Base-by-base conservation (phyloP, 1,140 invertebrate species). In the Drosophila quadrilineata region DNA sequence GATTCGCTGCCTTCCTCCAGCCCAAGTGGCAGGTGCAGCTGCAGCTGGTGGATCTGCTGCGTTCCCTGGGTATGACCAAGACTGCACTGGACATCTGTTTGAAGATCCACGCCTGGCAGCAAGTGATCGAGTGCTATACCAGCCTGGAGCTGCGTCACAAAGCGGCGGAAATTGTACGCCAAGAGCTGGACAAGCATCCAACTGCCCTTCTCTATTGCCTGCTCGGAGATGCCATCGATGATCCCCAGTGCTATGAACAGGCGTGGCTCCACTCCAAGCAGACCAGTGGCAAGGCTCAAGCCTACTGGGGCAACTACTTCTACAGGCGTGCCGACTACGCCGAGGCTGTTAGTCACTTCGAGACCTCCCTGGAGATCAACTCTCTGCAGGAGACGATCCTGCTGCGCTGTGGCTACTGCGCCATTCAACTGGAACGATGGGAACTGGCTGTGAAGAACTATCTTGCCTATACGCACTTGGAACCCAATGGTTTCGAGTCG, bases 71-170 rank as follows among this genome's bases (percentile, higher is more conserved):
- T 19, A 91, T 95, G 53, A 92, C 95, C 0, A 97, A 97, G 86
- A 93, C 93, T 19, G 97, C 97, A 21, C 91, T 99, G 9, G 96
- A 98, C 69, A 91, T 97, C 24, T 99, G 94, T 89, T 91, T 95
- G 14, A 90, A 93, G 40, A 91, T 98, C 6, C 91, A 96, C 62
- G 89, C 95, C n/a, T 99, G 97, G 98, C 96, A 98, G 72, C 94
- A 98, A 87, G 95, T 98, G 10, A 96, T 99, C 62, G 91, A 93
- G 1, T 99, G 98, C 91, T 98, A 98, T 77, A 95, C 95, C 33
- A 91, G 93, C 60, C 89, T 98, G 35, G 93, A 96, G 69, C 91
- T 97, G 65, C 92, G 93, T 22, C 96, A 98, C 75, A 97, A 97
- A 91, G 97, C 98, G 6, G 96, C 96, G 19, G 95, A 96, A 89